Evolutionary conservation across 2,113 vertebrate species (phyloP).

Genomic region (Corythornis cristatus): DNA sequence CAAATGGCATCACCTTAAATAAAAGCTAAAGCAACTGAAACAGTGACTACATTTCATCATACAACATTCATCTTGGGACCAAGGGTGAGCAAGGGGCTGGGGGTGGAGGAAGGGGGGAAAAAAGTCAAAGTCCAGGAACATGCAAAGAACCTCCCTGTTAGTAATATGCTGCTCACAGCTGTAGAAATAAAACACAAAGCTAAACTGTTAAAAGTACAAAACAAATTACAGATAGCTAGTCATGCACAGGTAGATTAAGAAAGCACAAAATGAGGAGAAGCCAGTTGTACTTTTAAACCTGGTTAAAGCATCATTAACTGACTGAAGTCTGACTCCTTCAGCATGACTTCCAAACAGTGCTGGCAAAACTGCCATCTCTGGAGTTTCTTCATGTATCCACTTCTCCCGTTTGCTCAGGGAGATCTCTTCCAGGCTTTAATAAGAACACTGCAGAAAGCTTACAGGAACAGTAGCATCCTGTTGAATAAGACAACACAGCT

Average conservation of each 20-base stretch:
- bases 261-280: not conserved
- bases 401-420: not conserved
- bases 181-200: not conserved
- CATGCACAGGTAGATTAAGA: not conserved
- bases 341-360: not conserved
- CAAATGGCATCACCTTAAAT: not conserved
- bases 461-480: conserved; percentile 33
- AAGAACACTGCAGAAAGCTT: conserved; percentile 5
- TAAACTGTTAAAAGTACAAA: not conserved
- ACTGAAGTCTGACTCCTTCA: conserved; percentile 16
- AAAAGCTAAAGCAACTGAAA: not conserved
- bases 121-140: not conserved
- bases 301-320: conserved; percentile 37
- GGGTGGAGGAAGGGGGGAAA: too few relatives aligned
- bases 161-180: not conserved
- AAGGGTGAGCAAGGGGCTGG: not conserved
- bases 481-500: not conserved
- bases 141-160: not conserved
- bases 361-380: not conserved
- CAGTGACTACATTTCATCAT: not conserved
- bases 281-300: not conserved
- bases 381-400: conserved; percentile 5
- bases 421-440: not conserved
- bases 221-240: not conserved
- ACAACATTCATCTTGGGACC: not conserved